Conservation (phyloP, 2,888 invertebrate species). For the Stomorhina lunata region DNA sequence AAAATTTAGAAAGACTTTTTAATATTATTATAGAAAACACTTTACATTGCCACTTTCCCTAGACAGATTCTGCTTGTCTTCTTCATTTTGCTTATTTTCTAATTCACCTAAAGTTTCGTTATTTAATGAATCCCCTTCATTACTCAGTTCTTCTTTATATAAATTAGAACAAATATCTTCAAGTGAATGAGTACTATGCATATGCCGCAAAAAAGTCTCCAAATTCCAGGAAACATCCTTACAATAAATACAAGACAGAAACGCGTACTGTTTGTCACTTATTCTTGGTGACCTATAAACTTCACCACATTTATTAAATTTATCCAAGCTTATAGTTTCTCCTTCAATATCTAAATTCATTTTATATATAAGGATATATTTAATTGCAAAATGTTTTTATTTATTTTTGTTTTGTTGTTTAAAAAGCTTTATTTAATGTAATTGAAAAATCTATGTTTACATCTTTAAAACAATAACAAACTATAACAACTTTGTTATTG, state of each 20-base stretch:
- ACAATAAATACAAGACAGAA: slow-evolving; percentile 51
- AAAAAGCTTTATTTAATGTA: not conserved
- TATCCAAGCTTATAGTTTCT: not conserved
- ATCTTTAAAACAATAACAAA: slow-evolving; percentile 31
- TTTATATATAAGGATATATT: not conserved
- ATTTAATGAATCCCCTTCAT: not conserved
- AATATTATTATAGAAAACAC: not conserved
- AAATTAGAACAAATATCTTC: not conserved
- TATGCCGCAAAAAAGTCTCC: slow-evolving; percentile 36
- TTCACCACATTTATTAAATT: slow-evolving; percentile 52
- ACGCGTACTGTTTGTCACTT: slow-evolving; percentile 36
- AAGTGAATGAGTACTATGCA: not conserved
- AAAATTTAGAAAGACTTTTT: not conserved
- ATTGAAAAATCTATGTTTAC: slow-evolving; percentile 22
- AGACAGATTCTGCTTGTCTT: not conserved
- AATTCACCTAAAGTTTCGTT: not conserved
- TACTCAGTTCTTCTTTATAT: not conserved
- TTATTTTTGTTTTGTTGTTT: too few relatives aligned
- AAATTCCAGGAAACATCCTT: slow-evolving; percentile 37
- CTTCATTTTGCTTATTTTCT: not conserved
- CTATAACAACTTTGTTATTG: not conserved
- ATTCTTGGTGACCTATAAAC: slow-evolving; percentile 42
- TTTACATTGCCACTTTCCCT: slow-evolving; percentile 2
- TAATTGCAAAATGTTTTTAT: too few relatives aligned
- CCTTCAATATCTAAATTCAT: slow-evolving; percentile 9